Evolutionary conservation across 2,797 vertebrate genomes (phyloP), one percentile per base, ranked within the genome.

Genomic region (Pantherophis vulpinus): DNA sequence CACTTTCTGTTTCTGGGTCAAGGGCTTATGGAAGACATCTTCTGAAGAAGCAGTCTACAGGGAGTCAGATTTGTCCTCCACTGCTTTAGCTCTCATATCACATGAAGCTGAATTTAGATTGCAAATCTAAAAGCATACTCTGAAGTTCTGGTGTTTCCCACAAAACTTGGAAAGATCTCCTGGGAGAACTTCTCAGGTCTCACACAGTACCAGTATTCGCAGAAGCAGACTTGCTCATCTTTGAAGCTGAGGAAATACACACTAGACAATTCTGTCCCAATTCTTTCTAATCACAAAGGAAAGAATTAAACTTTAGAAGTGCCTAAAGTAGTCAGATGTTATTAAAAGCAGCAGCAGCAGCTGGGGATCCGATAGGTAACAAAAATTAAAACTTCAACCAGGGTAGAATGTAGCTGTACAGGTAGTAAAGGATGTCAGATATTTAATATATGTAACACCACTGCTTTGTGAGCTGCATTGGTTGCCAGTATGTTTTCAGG

Each of bases 211-310:
- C 60, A 51, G 9, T 55, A 47, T 2, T 47, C 60, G n/a, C n/a
- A 32, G 47, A 58, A 89, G 58, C 66, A 89, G 54, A 92, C 54
- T 2, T 51, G 25, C 3, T 8, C 5, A 18, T 55, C 47, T 86
- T 29, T 86, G 59, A 63, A 86, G 59, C 16, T 0, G 32, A 66
- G 25, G 20, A 63, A 63, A 63, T 63, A 11, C 61, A 29, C 61
- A 29, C 74, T 86, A 60, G 58, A 42, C 58, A 63, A 63, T 51
- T 56, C 88, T 55, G 88, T 16, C 55, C 59, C 88, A 89, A 18
- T 92, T 92, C n/a, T 25, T 66, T 90, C 88, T 66, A 86, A 66
- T 86, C 60, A 89, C 88, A 56, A 90, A 90, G 42, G 20, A 47
- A 70, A 63, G 20, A 86, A 93, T 86, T 86, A 63, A 86, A 86